These are phyloP conservation scores for Diorhabda elongata DNA, from an alignment of 1,140 invertebrate genomes.

Conservation along the genomic window DNA sequence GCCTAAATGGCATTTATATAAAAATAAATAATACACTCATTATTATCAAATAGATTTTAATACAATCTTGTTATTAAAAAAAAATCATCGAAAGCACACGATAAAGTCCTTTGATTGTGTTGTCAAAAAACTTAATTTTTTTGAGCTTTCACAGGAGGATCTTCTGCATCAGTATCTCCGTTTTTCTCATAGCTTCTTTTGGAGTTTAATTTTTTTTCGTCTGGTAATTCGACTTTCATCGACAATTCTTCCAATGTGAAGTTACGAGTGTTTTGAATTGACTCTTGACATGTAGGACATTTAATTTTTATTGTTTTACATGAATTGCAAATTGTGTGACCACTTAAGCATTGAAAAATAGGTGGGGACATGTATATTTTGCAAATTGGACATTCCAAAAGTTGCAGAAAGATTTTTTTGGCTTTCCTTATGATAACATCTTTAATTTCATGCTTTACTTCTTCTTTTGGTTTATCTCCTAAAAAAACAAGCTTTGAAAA, in stretches of 20 bases:
- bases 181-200: slow-evolving; percentile 9
- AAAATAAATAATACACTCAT: no score
- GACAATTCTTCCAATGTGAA: slow-evolving; percentile 16
- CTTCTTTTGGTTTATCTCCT: slow-evolving; percentile 12
- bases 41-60: no score
- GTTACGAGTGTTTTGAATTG: slow-evolving; percentile 13
- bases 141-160: background rate
- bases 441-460: slow-evolving; percentile 15
- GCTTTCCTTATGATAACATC: slow-evolving; percentile 16
- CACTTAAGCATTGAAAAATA: slow-evolving; percentile 12
- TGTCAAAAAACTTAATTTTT: background rate
- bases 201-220: slow-evolving; percentile 12
- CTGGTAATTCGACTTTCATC: slow-evolving; percentile 14
- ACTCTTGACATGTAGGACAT: slow-evolving; percentile 8
- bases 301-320: background rate
- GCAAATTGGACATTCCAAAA: slow-evolving; percentile 18
- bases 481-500: slow-evolving; percentile 1
- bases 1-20: no score
- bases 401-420: slow-evolving; percentile 17
- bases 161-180: background rate
- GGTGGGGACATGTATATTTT: slow-evolving; percentile 17
- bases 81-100: no score
- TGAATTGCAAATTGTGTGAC: slow-evolving; percentile 11
- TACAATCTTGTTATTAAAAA: no score
- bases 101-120: no score